Conservation (phyloP, 2,797 vertebrate species). For the Microctenopoma stevenorrisi region DNA sequence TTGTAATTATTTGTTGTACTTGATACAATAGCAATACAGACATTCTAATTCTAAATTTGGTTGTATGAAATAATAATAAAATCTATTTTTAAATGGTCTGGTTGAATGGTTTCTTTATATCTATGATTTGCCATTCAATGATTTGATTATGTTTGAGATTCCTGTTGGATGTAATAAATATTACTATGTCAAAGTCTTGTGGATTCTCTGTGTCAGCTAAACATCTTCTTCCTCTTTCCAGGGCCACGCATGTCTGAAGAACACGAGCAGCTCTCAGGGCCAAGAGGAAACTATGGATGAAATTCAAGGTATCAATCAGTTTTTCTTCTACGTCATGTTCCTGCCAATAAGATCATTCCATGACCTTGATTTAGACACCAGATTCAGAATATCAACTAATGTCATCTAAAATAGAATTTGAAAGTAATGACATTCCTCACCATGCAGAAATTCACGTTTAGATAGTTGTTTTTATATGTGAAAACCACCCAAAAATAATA, state of each 20-base stretch:
- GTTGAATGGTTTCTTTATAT: background rate
- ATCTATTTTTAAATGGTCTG: slow-evolving; percentile 20
- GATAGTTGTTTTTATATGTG: too few relatives aligned
- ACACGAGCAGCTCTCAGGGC: slow-evolving; percentile 14
- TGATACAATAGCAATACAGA: too few relatives aligned
- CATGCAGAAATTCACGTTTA: too few relatives aligned
- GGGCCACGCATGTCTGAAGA: slow-evolving; percentile 31
- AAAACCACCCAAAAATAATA: too few relatives aligned
- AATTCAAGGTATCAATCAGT: slow-evolving; percentile 33
- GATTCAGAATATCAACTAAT: background rate
- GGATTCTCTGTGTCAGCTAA: slow-evolving; percentile 35
- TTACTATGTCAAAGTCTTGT: background rate
- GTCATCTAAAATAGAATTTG: too few relatives aligned
- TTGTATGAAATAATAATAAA: slow-evolving; percentile 29
- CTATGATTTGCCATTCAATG: background rate
- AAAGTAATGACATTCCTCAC: too few relatives aligned
- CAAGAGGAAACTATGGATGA: slow-evolving; percentile 33
- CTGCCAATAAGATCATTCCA: background rate
- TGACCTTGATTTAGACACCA: background rate
- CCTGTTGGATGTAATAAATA: background rate
- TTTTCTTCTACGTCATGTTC: slow-evolving; percentile 1
- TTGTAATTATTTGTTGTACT: too few relatives aligned
- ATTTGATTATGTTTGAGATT: background rate
- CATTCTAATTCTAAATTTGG: too few relatives aligned
- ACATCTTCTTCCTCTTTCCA: slow-evolving; percentile 54